Evolutionary conservation across 1,140 invertebrate genomes (phyloP).

Genomic region (Ceratitis capitata): DNA sequence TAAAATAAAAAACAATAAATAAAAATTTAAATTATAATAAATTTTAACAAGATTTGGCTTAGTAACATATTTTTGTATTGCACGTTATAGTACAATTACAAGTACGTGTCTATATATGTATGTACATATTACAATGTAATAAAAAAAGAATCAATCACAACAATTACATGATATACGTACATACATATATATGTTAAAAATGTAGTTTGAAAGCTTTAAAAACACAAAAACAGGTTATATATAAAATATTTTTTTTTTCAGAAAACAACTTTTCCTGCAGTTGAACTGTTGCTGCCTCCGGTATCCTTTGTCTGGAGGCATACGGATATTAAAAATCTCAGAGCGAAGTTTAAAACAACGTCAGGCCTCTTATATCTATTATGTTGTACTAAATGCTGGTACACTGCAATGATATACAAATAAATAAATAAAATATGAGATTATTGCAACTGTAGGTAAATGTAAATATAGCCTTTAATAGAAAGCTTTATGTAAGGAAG

Average conservation of each 20-base stretch:
- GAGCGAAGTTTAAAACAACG: neutral
- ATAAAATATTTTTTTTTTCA: too few species aligned
- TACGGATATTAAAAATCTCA: neutral
- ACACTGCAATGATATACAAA: neutral
- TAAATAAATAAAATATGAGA: too few species aligned
- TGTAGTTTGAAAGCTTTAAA: too few species aligned
- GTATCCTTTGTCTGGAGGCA: too few species aligned
- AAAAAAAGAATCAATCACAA: neutral
- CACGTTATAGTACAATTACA: neutral
- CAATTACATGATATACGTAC: too few species aligned
- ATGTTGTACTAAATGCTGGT: conserved; percentile 27
- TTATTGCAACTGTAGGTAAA: too few species aligned
- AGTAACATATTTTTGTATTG: neutral
- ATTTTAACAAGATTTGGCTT: neutral
- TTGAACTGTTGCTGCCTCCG: too few species aligned
- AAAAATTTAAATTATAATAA: too few species aligned
- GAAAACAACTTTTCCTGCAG: too few species aligned
- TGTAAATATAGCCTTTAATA: too few species aligned
- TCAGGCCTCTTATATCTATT: neutral
- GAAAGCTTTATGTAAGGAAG: too few species aligned
- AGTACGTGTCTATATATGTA: neutral
- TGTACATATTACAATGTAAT: neutral
- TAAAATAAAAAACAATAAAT: neutral
- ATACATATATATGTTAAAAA: neutral
- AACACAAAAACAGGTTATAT: too few species aligned